phyloP scores from a whole-genome alignment of 2,797 vertebrate genomes.

The Dallia pectoralis region DNA sequence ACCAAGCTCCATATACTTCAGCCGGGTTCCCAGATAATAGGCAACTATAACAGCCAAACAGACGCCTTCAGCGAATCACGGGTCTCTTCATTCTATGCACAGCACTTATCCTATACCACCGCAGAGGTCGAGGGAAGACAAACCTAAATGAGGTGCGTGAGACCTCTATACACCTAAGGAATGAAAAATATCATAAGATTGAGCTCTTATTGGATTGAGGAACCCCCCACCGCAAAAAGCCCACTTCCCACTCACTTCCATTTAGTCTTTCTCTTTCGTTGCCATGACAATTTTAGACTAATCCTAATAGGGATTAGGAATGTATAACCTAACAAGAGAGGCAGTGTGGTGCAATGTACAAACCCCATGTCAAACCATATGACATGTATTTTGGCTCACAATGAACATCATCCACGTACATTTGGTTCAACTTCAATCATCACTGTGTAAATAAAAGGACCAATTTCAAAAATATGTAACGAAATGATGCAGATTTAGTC shows the following conservation, averaged over 20 bases:
- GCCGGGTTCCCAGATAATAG: slow-evolving; percentile 26
- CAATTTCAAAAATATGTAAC: not conserved
- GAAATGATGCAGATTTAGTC: not conserved
- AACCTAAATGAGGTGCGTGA: not conserved
- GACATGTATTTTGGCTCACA: not conserved
- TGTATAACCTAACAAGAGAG: slow-evolving; percentile 35
- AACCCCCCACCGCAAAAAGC: not conserved
- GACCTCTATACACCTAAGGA: not conserved
- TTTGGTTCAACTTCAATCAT: not conserved
- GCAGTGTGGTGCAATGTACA: slow-evolving; percentile 1
- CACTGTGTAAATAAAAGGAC: not conserved
- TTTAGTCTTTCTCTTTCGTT: slow-evolving; percentile 57
- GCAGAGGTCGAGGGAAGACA: not conserved
- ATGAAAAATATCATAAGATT: not conserved
- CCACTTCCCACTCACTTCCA: slow-evolving; percentile 16
- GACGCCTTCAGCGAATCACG: not conserved
- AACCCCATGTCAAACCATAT: not conserved
- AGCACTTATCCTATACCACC: not conserved
- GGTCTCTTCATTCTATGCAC: not conserved
- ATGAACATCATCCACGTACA: not conserved
- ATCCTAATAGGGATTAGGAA: slow-evolving; percentile 68
- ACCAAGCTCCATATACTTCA: slow-evolving; percentile 37
- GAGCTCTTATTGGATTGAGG: not conserved
- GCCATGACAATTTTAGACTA: slow-evolving; percentile 62
- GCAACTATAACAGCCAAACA: slow-evolving; percentile 13